Percentiles rank a stretch among this genome's conserved stretches.
phyloP scores from a whole-genome alignment of 2,797 vertebrate genomes.

The Notamacropus eugenii region DNA sequence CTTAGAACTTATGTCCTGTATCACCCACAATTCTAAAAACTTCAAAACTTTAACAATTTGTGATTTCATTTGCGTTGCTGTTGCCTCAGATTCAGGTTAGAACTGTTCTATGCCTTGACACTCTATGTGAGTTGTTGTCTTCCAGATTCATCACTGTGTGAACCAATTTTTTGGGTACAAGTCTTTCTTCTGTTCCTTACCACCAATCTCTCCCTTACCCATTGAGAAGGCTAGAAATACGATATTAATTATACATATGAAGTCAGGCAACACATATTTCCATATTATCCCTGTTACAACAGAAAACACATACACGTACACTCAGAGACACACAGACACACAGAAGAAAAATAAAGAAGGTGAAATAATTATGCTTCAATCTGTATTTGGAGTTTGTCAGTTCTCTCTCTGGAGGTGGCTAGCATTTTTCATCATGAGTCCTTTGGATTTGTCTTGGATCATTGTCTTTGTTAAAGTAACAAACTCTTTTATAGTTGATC shows the following conservation, averaged over 20 bases:
- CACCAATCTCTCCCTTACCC: background rate
- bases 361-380: background rate
- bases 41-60: background rate
- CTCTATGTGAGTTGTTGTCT: background rate
- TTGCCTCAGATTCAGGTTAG: background rate
- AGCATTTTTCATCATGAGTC: background rate
- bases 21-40: background rate
- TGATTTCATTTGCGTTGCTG: background rate
- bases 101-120: background rate
- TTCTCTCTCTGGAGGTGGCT: background rate
- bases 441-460: background rate
- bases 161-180: background rate
- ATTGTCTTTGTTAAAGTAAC: background rate
- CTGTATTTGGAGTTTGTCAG: background rate
- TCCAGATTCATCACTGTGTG: background rate
- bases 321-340: background rate
- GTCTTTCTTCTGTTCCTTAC: background rate
- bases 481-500: background rate
- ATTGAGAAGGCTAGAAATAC: background rate
- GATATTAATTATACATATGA: background rate
- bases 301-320: too few relatives aligned
- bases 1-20: conserved; percentile 11
- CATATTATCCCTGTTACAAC: background rate
- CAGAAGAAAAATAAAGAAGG: background rate
- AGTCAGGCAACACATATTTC: background rate